Percentiles rank a stretch among this genome's conserved stretches.
Evolutionary conservation across 1,140 invertebrate genomes (phyloP).

Genomic region (Holotrichia oblita): DNA sequence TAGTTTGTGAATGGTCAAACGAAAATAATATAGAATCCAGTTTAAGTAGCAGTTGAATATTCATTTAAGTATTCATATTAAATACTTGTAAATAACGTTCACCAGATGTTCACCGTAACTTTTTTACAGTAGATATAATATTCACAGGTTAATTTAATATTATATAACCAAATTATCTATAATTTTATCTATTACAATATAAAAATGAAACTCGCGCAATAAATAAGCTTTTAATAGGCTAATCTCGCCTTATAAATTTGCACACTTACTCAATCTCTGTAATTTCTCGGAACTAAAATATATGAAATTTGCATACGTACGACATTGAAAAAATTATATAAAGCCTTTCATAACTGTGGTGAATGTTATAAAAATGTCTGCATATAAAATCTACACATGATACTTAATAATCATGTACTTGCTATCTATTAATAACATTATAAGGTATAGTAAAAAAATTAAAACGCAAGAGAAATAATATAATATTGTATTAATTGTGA

Average conservation of each 20-base stretch:
- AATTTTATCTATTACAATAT: constrained; percentile 6
- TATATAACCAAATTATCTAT: neutral
- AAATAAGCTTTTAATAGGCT: neutral
- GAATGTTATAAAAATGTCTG: neutral
- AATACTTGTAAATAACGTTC: no score
- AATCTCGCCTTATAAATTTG: constrained; percentile 23
- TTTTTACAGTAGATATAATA: no score
- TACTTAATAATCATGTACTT: neutral
- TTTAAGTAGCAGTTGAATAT: no score
- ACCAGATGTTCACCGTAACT: no score
- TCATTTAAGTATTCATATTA: no score
- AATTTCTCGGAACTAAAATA: constrained; percentile 5
- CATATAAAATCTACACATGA: neutral
- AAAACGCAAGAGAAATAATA: neutral
- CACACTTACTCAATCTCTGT: neutral
- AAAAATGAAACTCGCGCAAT: neutral
- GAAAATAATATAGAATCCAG: no score
- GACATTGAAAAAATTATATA: constrained; percentile 34
- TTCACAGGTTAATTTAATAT: no score
- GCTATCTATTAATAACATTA: neutral
- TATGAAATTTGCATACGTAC: constrained; percentile 31
- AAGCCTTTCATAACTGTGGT: constrained; percentile 6
- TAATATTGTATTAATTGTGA: neutral
- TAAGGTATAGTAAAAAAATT: neutral
- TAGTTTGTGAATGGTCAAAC: no score